Evolutionary conservation across 2,888 invertebrate species (phyloP).

Genomic region (Busseola fusca): DNA sequence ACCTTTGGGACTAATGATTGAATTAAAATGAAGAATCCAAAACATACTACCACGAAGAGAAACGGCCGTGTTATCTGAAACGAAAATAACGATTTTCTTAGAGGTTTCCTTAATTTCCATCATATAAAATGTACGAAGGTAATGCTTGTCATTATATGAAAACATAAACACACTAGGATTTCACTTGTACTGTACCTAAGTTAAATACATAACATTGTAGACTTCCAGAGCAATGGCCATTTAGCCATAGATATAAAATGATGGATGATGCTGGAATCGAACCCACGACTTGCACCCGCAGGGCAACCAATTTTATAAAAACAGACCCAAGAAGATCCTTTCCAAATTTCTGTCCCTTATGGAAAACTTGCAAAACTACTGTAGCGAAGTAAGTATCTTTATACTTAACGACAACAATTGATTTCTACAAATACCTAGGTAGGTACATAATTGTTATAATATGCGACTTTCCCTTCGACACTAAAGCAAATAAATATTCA

Average conservation of each 20-base stretch:
- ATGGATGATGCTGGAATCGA: neutral
- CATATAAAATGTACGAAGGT: neutral
- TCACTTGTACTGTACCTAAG: neutral
- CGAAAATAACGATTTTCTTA: constrained; percentile 6
- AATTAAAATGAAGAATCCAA: constrained; percentile 70
- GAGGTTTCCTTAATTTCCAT: neutral
- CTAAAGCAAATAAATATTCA: neutral
- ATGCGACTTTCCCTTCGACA: neutral
- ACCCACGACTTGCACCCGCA: neutral
- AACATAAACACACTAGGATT: neutral
- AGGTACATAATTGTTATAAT: neutral
- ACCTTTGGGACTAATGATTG: constrained; percentile 73
- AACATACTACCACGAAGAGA: constrained; percentile 69
- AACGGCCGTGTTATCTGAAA: constrained; percentile 75
- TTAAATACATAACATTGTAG: neutral
- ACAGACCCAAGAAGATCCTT: neutral
- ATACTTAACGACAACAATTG: neutral
- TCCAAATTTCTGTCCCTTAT: neutral
- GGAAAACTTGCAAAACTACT: neutral
- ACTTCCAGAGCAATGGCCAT: neutral
- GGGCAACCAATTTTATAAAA: neutral
- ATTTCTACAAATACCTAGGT: neutral
- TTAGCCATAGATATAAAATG: neutral
- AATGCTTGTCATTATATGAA: neutral
- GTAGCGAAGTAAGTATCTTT: neutral